Base-by-base conservation (phyloP, 2,888 invertebrate species). In the Polydesmus complanatus region DNA sequence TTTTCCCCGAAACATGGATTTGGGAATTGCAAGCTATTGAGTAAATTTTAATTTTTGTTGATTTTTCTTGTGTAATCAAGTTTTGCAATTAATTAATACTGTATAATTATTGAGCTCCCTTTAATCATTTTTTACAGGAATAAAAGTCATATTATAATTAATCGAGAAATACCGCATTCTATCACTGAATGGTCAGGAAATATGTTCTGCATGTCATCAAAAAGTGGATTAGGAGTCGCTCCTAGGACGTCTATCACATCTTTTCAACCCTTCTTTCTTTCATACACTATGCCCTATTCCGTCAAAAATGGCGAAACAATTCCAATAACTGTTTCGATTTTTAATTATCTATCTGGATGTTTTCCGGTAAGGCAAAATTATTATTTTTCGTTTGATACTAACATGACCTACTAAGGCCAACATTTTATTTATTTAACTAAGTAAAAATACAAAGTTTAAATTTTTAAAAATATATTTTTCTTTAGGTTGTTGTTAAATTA, bases 241-340 rank as follows among this genome's bases (percentile, higher is more conserved):
- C 19, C 19, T 19, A 22, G 19, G 18, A 21, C 14, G 19, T 19
- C 55, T 2, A 37, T 55, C 22, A n/a, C 22, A 19, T 26, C 27
- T 1, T 55, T 55, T 55, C 55, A 55, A 27, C 21, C 55, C 3
- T 55, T 55, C 21, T 55, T 55, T 55, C 3, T 55, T 14, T 55
- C 55, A 27, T 55, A 18, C 27, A 27, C 55, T n/a, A 55, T 55
- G 55, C 55, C 55, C 2, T 55, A 37, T 55, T 55, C 55, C 0
- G 19, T 55, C 21, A 55, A 55, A 55, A 55, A 55, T 14, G 55
- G 47, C 14, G 55, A 55, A 55, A 22, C 47, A 19, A 37, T 37
- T 3, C 55, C 55, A 19, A 18, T 55, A 3, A 55, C 27, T 21
- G 55, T 55, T 27, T 37, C 55, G 11, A 21, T 55, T 26, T 55